phyloP scores from a whole-genome alignment of 2,113 vertebrate genomes.

The Platichthys stellatus region DNA sequence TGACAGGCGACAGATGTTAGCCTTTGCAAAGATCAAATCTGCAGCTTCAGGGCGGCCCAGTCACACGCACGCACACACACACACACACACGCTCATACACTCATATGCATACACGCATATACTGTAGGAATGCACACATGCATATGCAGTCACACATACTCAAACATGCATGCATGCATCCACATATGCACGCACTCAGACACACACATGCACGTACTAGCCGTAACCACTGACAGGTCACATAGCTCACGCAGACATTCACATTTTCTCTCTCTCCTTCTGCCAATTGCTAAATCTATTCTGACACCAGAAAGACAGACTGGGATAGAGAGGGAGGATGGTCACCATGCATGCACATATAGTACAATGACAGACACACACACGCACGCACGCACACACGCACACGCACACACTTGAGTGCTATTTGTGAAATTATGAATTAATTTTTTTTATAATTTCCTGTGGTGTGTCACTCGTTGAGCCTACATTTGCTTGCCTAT shows the following conservation, averaged over 20 bases:
- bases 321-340: constrained; percentile 74
- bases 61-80: constrained; percentile 76
- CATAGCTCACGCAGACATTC: constrained; percentile 49
- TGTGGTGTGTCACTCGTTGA: not conserved
- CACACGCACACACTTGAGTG: constrained; percentile 1
- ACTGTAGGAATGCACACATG: constrained; percentile 26
- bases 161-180: constrained; percentile 4
- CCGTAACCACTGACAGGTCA: constrained; percentile 68
- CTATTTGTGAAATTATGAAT: constrained; percentile 9
- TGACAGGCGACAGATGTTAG: constrained; percentile 99
- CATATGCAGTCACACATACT: constrained; percentile 24
- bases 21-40: constrained; percentile 99
- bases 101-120: constrained; percentile 8
- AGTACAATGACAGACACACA: constrained; percentile 3
- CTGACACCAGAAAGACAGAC: constrained; percentile 80
- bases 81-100: constrained; percentile 62
- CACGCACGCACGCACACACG: not conserved
- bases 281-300: constrained; percentile 79
- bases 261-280: constrained; percentile 30
- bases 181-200: constrained; percentile 9
- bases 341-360: constrained; percentile 35
- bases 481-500: not conserved
- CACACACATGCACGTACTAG: constrained; percentile 23
- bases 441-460: not conserved
- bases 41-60: constrained; percentile 93